These are phyloP conservation scores for Bombyx mandarina DNA, from an alignment of 1,140 invertebrate species.

Conservation along the genomic window DNA sequence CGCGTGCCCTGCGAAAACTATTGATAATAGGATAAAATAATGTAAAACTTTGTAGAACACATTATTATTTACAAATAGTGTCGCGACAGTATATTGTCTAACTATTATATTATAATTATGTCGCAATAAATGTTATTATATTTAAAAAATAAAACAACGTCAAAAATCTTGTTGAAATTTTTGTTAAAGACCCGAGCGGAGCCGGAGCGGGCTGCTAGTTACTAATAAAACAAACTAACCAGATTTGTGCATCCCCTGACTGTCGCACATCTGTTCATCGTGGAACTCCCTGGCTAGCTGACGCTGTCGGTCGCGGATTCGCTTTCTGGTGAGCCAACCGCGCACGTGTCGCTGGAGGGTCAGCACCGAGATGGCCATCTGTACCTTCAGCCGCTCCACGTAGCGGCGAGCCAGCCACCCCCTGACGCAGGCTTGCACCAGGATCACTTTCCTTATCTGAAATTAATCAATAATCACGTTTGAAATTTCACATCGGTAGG, in stretches of 20 bases:
- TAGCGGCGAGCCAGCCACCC: conserved; percentile 78
- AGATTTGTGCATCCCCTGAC: conserved; percentile 44
- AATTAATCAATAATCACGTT: conserved; percentile 12
- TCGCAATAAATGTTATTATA: too few relatives aligned
- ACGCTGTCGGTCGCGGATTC: conserved; percentile 55
- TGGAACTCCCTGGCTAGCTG: conserved; percentile 59
- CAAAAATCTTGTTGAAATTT: too few relatives aligned
- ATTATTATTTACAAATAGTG: too few relatives aligned
- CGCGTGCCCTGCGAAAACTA: too few relatives aligned
- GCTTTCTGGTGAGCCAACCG: conserved; percentile 75
- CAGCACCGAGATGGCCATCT: conserved; percentile 76
- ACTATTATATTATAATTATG: too few relatives aligned
- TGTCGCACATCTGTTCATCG: conserved; percentile 48
- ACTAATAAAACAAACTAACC: conserved; percentile 12
- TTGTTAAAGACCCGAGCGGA: too few relatives aligned
- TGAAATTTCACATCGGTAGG: too few relatives aligned
- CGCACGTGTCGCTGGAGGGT: conserved; percentile 79
- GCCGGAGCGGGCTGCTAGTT: neutral
- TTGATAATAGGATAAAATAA: too few relatives aligned
- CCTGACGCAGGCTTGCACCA: conserved; percentile 80
- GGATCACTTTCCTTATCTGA: conserved; percentile 78
- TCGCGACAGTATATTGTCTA: too few relatives aligned
- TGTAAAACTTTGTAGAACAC: too few relatives aligned
- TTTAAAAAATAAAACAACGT: too few relatives aligned
- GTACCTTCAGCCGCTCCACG: conserved; percentile 73